Base-by-base conservation (phyloP, 2,113 vertebrate species). In the Cnemophilus loriae region DNA sequence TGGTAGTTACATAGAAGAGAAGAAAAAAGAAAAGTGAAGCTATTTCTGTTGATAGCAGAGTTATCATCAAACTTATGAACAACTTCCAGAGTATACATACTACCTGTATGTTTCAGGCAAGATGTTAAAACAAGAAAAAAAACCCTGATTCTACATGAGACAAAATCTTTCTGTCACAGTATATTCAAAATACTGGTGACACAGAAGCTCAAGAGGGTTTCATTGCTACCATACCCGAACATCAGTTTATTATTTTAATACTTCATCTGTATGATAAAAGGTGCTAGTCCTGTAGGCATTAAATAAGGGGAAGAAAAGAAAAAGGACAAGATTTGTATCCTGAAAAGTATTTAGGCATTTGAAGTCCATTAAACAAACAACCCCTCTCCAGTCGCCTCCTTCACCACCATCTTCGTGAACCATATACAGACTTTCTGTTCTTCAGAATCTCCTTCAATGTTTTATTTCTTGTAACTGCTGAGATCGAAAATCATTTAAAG, bases 221-320 rank as follows among this genome's bases (percentile, higher is more conserved):
- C 37, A 37, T 16, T 28, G 23, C 13, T 35, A 67, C 26, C 37
- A 71, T 11, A 71, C 3, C 33, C 7, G 14, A 75, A 63, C 1
- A 5, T 22, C 57, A 53, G 19, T 21, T 77, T 24, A 49, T 44
- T 79, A 64, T 67, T 89, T 87, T 32, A 75, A 22, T 49, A 52
- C 24, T 42, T 73, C 24, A 64, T 44, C 35, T 3, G 2, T 42
- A 13, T 35, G 24, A 56, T 17, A 77, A 73, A 71, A 20, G 10
- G 11, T 65, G 11, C 15, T 65, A 65, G 49, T 57, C 19, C 52
- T 70, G 16, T 3, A 4, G 28, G 12, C 39, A 81, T 7, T 26
- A 49, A 69, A 67, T 5, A n/a, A 10, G 4, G 20, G 4, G 19
- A 3, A 1, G 1, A 8, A 32, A 26, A 23, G 3, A 22, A 56